A percentile compares a stretch with the other conserved stretches of the same genome.
Conservation (phyloP, 1,140 invertebrate genomes). For the Heliconius nattereri region DNA sequence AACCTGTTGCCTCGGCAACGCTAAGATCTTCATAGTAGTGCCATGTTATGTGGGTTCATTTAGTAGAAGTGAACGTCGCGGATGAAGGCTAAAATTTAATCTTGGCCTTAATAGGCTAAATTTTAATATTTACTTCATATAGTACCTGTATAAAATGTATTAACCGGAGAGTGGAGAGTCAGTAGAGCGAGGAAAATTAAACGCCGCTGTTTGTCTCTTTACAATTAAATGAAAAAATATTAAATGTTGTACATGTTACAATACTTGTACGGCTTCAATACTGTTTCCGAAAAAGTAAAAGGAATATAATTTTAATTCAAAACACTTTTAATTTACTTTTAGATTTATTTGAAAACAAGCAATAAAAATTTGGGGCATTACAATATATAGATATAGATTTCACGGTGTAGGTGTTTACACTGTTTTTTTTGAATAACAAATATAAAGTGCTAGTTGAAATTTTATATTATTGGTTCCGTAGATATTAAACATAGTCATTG, state of each 20-base stretch:
- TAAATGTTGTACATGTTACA: too few relatives aligned
- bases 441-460: neutral
- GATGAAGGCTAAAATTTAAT: slow-evolving; percentile 51
- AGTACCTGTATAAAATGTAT: neutral
- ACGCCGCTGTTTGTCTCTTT: too few relatives aligned
- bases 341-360: neutral
- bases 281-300: neutral
- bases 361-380: slow-evolving; percentile 7
- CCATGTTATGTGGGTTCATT: neutral
- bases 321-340: neutral
- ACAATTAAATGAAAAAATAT: too few relatives aligned
- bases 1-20: neutral
- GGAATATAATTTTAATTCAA: neutral
- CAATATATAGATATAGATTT: neutral
- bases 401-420: neutral
- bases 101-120: slow-evolving; percentile 61
- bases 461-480: neutral
- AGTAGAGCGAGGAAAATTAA: neutral
- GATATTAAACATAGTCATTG: neutral
- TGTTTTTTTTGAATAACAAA: neutral
- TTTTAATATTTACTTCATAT: slow-evolving; percentile 27
- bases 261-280: neutral
- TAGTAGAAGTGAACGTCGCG: slow-evolving; percentile 46
- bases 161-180: too few relatives aligned
- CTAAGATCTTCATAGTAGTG: neutral